A percentile compares a stretch with the other conserved stretches of the same genome.
Evolutionary conservation across 2,797 vertebrate genomes (phyloP).

Genomic region (Chelon labrosus): DNA sequence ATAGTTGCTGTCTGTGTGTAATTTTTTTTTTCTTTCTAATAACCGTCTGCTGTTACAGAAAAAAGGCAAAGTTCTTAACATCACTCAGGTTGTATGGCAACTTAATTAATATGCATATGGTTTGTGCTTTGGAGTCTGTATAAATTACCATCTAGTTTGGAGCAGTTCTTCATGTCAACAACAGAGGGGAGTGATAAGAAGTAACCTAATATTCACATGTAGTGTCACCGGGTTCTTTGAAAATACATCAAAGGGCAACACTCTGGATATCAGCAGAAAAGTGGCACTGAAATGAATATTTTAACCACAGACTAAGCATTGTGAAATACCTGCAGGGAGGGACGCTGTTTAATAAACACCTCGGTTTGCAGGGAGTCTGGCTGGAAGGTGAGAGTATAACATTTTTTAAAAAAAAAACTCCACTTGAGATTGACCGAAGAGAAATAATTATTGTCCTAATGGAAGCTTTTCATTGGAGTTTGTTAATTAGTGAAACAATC

Average conservation of each 20-base stretch:
- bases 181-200: constrained; percentile 19
- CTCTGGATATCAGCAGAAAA: constrained; percentile 20
- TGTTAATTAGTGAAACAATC: too few relatives aligned
- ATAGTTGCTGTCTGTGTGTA: background rate
- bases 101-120: background rate
- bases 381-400: constrained; percentile 12
- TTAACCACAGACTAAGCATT: constrained; percentile 13
- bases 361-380: constrained; percentile 2
- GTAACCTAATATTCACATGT: constrained; percentile 13
- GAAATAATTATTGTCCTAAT: too few relatives aligned
- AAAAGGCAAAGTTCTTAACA: background rate
- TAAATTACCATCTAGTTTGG: constrained; percentile 23
- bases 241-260: constrained; percentile 43
- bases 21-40: background rate
- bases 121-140: constrained; percentile 12
- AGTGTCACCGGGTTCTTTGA: constrained; percentile 28
- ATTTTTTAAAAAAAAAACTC: constrained; percentile 5
- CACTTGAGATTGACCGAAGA: background rate
- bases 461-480: too few relatives aligned
- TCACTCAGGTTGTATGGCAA: background rate
- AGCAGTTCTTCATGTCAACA: constrained; percentile 2
- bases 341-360: constrained; percentile 28
- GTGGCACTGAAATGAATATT: constrained; percentile 17
- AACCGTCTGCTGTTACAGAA: background rate
- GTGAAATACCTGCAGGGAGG: constrained; percentile 28